phyloP scores from a whole-genome alignment of 2,113 vertebrate genomes.

The Aldabrachelys gigantea region DNA sequence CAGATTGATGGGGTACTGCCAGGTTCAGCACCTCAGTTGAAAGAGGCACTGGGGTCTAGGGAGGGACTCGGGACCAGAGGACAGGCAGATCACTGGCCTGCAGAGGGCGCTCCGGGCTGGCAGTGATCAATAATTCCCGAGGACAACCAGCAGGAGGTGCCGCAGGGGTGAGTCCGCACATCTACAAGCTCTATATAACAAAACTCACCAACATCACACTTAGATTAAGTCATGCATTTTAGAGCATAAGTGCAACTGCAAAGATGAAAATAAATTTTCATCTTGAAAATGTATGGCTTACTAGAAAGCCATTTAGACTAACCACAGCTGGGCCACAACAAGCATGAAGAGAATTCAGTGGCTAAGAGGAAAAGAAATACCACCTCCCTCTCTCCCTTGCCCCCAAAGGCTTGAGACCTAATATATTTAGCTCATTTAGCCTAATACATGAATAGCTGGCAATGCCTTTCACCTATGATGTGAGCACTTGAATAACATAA shows the following conservation, averaged over 20 bases:
- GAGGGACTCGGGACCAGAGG: too few species aligned
- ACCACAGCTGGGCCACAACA: background rate
- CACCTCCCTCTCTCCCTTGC: too few species aligned
- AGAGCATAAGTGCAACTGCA: accelerated
- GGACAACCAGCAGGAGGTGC: too few species aligned
- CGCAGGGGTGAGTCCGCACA: too few species aligned
- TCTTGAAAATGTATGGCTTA: background rate
- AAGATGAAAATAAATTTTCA: background rate
- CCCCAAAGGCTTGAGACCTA: background rate
- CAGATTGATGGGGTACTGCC: too few species aligned
- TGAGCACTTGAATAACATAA: background rate
- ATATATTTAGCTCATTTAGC: background rate
- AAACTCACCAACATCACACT: background rate
- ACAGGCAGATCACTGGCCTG: too few species aligned
- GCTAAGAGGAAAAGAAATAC: background rate
- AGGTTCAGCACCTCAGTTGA: too few species aligned
- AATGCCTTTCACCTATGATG: background rate
- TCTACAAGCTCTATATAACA: background rate
- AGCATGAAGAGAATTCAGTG: background rate
- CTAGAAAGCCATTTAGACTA: background rate
- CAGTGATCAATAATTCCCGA: too few species aligned
- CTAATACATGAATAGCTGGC: background rate
- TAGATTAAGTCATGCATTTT: background rate
- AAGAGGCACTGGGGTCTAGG: too few species aligned
- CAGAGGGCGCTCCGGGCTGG: too few species aligned